These are phyloP conservation scores for Bovichtus diacanthus DNA, from an alignment of 2,797 vertebrate genomes.

Conservation along the genomic window DNA sequence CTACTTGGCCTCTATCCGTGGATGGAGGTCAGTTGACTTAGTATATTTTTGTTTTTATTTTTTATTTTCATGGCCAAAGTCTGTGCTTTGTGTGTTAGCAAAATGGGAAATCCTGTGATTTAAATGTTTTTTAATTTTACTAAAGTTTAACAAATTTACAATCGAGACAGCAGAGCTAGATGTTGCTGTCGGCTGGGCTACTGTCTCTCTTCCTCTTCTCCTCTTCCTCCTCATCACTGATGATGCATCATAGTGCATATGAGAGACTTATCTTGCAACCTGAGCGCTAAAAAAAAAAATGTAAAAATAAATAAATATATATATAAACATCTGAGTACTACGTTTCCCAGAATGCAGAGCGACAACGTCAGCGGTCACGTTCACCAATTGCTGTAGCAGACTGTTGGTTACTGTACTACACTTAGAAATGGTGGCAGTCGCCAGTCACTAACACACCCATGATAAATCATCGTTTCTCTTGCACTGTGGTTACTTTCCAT, in stretches of 20 bases:
- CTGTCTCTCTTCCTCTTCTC: no score
- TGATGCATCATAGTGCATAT: no score
- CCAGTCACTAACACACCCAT: no score
- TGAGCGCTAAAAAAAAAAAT: no score
- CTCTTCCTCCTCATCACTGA: no score
- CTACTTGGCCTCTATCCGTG: not conserved
- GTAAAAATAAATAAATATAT: no score
- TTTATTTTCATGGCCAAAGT: not conserved
- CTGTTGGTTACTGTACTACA: not conserved
- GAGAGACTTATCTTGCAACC: no score
- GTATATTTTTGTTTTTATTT: no score
- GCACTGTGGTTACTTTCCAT: rapidly evolving
- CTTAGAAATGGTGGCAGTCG: not conserved
- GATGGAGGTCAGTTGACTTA: not conserved
- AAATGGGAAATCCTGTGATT: not conserved
- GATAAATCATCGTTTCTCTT: not conserved
- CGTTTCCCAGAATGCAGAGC: slow-evolving; percentile 7
- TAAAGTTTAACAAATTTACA: not conserved
- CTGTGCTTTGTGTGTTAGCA: not conserved
- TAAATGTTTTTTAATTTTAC: not conserved
- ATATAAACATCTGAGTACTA: not conserved
- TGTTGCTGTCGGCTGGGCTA: no score
- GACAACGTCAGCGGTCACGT: not conserved
- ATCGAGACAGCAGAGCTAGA: not conserved
- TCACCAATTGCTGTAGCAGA: not conserved